These are phyloP conservation scores for Agrotis segetum DNA, from an alignment of 2,888 invertebrate species.

Conservation along the genomic window DNA sequence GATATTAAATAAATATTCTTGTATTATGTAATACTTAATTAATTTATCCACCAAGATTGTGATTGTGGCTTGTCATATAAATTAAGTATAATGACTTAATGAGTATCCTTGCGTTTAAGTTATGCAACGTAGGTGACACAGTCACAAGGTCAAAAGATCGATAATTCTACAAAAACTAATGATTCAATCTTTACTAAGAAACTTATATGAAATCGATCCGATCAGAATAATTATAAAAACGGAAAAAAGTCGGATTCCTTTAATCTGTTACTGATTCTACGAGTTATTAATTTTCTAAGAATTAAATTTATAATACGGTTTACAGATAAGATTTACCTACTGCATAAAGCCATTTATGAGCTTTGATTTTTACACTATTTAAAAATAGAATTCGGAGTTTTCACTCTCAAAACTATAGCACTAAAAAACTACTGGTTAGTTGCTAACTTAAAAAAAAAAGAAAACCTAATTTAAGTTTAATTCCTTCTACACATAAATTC, in stretches of 20 bases:
- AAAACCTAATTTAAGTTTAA: neutral
- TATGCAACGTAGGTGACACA: neutral
- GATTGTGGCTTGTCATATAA: conserved; percentile 12
- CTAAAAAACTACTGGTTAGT: too few relatives aligned
- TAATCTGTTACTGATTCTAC: neutral
- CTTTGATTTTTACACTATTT: neutral
- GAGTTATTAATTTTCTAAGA: neutral
- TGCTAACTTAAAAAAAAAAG: neutral
- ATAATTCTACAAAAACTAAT: conserved; percentile 16
- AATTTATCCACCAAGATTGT: conserved; percentile 1
- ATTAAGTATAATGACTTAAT: conserved; percentile 1
- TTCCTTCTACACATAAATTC: neutral
- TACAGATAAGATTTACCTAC: conserved; percentile 14
- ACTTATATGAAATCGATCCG: neutral
- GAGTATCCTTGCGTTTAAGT: neutral
- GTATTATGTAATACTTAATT: neutral
- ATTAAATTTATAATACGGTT: conserved; percentile 10
- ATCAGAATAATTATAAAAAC: neutral
- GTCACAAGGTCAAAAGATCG: conserved; percentile 17
- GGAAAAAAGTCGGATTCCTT: conserved; percentile 5
- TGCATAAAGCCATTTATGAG: neutral
- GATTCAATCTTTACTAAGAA: conserved; percentile 49
- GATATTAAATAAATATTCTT: neutral
- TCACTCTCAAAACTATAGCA: neutral
- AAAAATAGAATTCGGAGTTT: neutral